A percentile compares a stretch with the other conserved stretches of the same genome.
Evolutionary conservation across 2,113 vertebrate genomes (phyloP).

Genomic region (Osmerus mordax): DNA sequence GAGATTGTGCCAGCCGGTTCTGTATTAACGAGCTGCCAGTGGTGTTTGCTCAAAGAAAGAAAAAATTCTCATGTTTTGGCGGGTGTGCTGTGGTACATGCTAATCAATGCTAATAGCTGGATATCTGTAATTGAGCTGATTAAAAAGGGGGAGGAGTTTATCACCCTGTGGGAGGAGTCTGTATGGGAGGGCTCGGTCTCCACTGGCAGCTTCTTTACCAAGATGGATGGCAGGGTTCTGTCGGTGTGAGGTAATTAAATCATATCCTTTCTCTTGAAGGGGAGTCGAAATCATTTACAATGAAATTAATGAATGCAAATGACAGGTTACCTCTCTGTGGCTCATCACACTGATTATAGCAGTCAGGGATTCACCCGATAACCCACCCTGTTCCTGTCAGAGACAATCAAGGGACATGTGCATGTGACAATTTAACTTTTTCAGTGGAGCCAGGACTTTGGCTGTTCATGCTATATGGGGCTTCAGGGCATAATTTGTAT

Average conservation of each 20-base stretch:
- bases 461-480: no score
- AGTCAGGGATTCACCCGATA: slow-evolving; percentile 9
- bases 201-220: slow-evolving; percentile 35
- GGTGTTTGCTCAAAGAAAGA: slow-evolving; percentile 26
- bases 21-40: slow-evolving; percentile 30
- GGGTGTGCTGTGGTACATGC: slow-evolving; percentile 12
- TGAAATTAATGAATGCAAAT: slow-evolving; percentile 60
- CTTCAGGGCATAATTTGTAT: no score
- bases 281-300: slow-evolving; percentile 33
- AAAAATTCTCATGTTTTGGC: slow-evolving; percentile 27
- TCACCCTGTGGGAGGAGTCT: not conserved
- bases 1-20: slow-evolving; percentile 35
- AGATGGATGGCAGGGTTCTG: slow-evolving; percentile 58
- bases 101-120: slow-evolving; percentile 56
- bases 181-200: slow-evolving; percentile 17
- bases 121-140: slow-evolving; percentile 34
- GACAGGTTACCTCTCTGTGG: slow-evolving; percentile 45
- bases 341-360: slow-evolving; percentile 40
- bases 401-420: no score
- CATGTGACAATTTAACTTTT: no score
- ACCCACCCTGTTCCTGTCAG: slow-evolving; percentile 19
- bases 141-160: slow-evolving; percentile 28
- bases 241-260: slow-evolving; percentile 61
- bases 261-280: slow-evolving; percentile 41
- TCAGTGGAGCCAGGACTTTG: no score